phyloP scores from a whole-genome alignment of 2,113 vertebrate species.

The Asarcornis scutulata region DNA sequence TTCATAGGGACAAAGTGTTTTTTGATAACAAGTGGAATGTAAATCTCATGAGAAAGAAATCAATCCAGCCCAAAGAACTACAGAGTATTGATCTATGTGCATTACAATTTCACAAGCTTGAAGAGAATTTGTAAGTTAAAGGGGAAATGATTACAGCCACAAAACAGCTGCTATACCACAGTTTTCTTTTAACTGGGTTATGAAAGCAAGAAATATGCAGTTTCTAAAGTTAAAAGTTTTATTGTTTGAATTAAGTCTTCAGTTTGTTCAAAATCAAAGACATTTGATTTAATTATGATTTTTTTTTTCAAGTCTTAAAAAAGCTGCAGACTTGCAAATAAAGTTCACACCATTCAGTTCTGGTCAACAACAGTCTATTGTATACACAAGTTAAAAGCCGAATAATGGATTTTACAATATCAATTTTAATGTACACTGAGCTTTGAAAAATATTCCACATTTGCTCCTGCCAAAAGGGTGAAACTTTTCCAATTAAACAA shows the following conservation, averaged over 20 bases:
- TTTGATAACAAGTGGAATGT: conserved; percentile 77
- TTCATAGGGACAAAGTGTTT: conserved; percentile 78
- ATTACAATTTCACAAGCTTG: conserved; percentile 74
- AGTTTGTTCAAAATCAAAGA: conserved; percentile 47
- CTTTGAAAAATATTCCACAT: not conserved
- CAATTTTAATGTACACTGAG: not conserved
- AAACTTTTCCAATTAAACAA: not conserved
- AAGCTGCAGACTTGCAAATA: not conserved
- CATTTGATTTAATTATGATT: conserved; percentile 16
- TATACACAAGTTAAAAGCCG: not conserved
- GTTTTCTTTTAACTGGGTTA: conserved; percentile 49
- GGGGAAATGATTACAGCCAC: conserved; percentile 42
- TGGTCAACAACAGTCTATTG: not conserved
- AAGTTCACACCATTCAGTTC: not conserved
- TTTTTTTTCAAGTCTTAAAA: not conserved
- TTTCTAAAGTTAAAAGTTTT: conserved; percentile 46
- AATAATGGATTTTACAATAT: not conserved
- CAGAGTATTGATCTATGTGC: conserved; percentile 69
- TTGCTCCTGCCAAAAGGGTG: not conserved
- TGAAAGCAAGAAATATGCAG: conserved; percentile 51
- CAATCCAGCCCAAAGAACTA: conserved; percentile 73
- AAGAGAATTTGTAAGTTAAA: conserved; percentile 67
- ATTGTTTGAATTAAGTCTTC: conserved; percentile 18
- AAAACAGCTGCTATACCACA: conserved; percentile 41
- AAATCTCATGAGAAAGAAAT: conserved; percentile 80